Conservation (phyloP, 1,140 invertebrate genomes). For the Drosophila subpulchrella region DNA sequence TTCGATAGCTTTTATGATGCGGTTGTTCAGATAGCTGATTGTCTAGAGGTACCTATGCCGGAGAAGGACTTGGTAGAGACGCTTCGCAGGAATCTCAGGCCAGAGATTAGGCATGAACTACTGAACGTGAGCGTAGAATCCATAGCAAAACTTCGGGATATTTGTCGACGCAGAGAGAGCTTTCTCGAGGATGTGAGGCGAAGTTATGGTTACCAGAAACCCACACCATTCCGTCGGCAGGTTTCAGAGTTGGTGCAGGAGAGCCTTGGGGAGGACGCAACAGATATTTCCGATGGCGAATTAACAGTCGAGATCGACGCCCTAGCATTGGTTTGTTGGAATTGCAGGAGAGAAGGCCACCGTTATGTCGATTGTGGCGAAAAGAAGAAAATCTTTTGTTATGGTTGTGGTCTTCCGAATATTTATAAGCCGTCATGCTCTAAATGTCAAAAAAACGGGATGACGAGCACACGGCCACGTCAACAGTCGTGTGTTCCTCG, state of each 20-base stretch:
- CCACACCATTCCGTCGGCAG: neutral
- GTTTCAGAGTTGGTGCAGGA: neutral
- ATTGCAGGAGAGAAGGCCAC: neutral
- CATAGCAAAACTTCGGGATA: no score
- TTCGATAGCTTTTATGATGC: neutral
- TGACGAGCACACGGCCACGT: neutral
- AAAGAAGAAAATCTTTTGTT: neutral
- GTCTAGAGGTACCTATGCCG: no score
- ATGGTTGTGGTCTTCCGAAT: neutral
- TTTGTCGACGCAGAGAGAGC: constrained; percentile 1
- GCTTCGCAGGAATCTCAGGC: no score
- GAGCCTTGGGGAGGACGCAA: neutral
- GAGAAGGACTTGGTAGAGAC: no score
- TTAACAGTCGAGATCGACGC: neutral
- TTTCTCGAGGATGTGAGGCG: constrained; percentile 1
- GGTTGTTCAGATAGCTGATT: neutral
- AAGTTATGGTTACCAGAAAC: neutral
- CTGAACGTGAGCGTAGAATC: no score
- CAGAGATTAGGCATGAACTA: no score
- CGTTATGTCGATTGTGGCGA: neutral
- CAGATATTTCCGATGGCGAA: neutral
- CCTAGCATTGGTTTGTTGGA: neutral
- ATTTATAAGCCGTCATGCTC: neutral
- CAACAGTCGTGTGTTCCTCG: constrained; percentile 3
- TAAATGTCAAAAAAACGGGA: neutral